Percentiles rank a stretch among this genome's conserved stretches.
phyloP scores from a whole-genome alignment of 2,797 vertebrate species.

The Lithobates pipiens region DNA sequence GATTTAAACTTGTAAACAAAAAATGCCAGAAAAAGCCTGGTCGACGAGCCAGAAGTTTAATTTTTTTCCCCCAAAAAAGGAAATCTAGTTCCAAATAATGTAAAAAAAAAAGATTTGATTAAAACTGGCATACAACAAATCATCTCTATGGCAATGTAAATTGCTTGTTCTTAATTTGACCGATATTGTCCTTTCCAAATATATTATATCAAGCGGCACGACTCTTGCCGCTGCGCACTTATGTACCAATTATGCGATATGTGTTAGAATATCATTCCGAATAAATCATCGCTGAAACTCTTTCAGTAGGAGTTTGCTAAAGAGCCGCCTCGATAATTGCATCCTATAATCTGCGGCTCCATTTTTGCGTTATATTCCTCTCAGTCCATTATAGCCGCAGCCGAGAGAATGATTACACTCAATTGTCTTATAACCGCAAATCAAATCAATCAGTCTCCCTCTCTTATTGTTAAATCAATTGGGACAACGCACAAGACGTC shows the following conservation, averaged over 20 bases:
- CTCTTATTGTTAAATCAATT: slow-evolving; percentile 6
- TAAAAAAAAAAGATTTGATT: no score
- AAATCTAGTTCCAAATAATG: no score
- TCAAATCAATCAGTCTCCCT: slow-evolving; percentile 11
- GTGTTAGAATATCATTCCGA: not conserved
- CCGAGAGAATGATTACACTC: not conserved
- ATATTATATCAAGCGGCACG: no score
- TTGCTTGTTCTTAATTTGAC: no score
- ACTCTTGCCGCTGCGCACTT: no score
- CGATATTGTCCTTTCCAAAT: no score
- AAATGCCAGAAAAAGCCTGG: no score
- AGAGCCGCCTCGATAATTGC: not conserved
- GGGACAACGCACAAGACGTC: not conserved
- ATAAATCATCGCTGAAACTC: not conserved
- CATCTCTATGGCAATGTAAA: no score
- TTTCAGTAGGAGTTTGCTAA: not conserved
- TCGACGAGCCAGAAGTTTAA: no score
- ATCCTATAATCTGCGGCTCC: not conserved
- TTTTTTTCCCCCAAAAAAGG: no score
- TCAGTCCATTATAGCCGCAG: slow-evolving; percentile 1
- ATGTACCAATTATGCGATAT: not conserved
- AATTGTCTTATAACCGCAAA: slow-evolving; percentile 5
- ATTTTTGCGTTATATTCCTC: not conserved
- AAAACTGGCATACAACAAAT: no score
- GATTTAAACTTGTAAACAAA: no score